Base-by-base conservation (phyloP, 2,888 invertebrate species). In the Leucozona laternaria region DNA sequence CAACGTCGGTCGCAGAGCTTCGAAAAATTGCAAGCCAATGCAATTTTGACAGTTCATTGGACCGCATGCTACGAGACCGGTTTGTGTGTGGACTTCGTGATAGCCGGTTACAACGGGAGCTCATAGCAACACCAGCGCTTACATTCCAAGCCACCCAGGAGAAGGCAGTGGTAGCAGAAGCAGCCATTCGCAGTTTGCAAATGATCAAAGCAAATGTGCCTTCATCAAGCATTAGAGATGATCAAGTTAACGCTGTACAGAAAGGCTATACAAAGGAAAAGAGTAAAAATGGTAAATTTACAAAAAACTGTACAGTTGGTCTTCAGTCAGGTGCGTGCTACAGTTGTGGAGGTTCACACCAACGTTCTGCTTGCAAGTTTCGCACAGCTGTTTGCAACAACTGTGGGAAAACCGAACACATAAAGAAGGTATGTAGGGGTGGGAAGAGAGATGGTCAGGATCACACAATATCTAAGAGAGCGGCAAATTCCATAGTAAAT, bases 11-110 rank as follows among this genome's bases (percentile, higher is more conserved):
- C 55, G 66, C 82, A 60, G 84, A 92, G 91, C 89, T 92, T 91
- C 90, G 91, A 92, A 88, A 91, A 92, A 90, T 89, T 92, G 86
- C 92, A 92, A 91, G 92, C 92, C 88, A 92, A 91, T 88, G 89
- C 89, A 77, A 92, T 92, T 88, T 91, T 92, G 76, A 34, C n/a
- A 17, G 0, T 17, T 66, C 50, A 8, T 15, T 66, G 0, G 66
- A 66, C 8, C 6, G 48, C 62, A 25, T 43, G 43, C 43, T 62
- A 22, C 34, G 68, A 53, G 68, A 68, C 68, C 43, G 53, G 5
- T 68, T 68, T 37, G 7, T 68, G 13, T 68, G 68, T 37, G 53
- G 53, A 62, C 68, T 68, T 37, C 34, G 13, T 20, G 37, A 53
- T 15, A 37, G 15, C 25, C 50, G 37, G 13, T 22, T 68, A 37